Evolutionary conservation across 2,888 invertebrate species (phyloP).

Genomic region (Torymus texanus): DNA sequence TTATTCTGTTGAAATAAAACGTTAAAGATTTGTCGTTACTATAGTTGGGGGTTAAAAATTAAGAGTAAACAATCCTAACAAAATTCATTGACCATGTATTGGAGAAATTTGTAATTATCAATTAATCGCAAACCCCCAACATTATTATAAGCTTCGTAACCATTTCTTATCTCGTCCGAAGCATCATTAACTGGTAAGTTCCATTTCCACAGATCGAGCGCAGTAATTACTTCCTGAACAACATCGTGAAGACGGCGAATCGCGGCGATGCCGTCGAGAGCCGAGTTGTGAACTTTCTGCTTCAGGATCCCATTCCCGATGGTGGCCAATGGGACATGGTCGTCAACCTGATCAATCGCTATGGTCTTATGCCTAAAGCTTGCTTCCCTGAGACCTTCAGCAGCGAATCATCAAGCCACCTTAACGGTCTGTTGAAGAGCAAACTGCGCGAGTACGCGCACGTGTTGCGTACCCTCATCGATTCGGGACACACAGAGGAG

Average conservation of each 20-base stretch:
- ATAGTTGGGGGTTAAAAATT: too few species aligned
- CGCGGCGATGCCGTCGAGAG: constrained; percentile 87
- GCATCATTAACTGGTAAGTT: background rate
- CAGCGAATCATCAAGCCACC: constrained; percentile 83
- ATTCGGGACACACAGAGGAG: constrained; percentile 79
- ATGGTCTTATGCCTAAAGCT: constrained; percentile 92
- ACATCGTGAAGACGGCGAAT: constrained; percentile 85
- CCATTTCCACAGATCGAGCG: constrained; percentile 81
- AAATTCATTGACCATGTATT: too few species aligned
- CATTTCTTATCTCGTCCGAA: too few species aligned
- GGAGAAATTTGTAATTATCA: too few species aligned
- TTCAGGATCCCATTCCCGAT: constrained; percentile 87
- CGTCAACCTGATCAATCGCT: constrained; percentile 88
- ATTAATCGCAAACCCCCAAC: too few species aligned
- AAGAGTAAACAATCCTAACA: too few species aligned
- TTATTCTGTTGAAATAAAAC: too few species aligned
- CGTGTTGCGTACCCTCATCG: constrained; percentile 81
- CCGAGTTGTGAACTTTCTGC: constrained; percentile 85
- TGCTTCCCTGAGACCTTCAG: constrained; percentile 90
- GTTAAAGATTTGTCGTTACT: too few species aligned
- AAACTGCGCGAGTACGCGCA: constrained; percentile 91
- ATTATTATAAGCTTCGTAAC: too few species aligned
- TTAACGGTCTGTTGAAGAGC: constrained; percentile 88
- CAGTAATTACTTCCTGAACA: constrained; percentile 89
- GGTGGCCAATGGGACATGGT: constrained; percentile 97